These are phyloP conservation scores for Stegodyphus mimosarum DNA, from an alignment of 1,140 invertebrate genomes.

Conservation along the genomic window DNA sequence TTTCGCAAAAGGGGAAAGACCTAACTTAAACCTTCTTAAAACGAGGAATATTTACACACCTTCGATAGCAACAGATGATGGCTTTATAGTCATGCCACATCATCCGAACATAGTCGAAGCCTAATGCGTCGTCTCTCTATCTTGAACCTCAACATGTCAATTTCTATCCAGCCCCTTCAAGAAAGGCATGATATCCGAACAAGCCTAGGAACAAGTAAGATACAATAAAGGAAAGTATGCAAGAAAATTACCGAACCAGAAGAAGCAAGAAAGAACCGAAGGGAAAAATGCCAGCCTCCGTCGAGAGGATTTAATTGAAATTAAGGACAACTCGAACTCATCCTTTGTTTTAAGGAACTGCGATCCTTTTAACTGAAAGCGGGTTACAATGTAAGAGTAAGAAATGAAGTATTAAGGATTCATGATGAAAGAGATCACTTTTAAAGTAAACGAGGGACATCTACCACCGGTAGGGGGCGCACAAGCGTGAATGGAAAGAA, in stretches of 20 bases:
- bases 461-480: background rate
- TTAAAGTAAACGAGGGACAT: slow-evolving; percentile 15
- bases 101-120: too few relatives aligned
- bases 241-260: slow-evolving; percentile 16
- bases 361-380: slow-evolving; percentile 1
- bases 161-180: too few relatives aligned
- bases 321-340: slow-evolving; percentile 33
- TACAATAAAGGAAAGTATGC: background rate
- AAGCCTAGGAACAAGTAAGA: background rate
- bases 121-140: too few relatives aligned
- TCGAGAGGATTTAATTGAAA: slow-evolving; percentile 42
- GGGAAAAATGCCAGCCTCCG: slow-evolving; percentile 26
- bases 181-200: too few relatives aligned
- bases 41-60: too few relatives aligned
- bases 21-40: too few relatives aligned
- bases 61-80: too few relatives aligned
- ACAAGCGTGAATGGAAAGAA: slow-evolving; percentile 5
- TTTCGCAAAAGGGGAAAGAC: too few relatives aligned
- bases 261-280: slow-evolving; percentile 12
- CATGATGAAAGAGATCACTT: background rate
- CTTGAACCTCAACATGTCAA: too few relatives aligned
- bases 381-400: background rate
- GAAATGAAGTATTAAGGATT: slow-evolving; percentile 5
- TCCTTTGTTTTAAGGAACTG: slow-evolving; percentile 32
- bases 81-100: too few relatives aligned